These are phyloP conservation scores for Chloroceryle aenea DNA, from an alignment of 2,113 vertebrate genomes.

Conservation along the genomic window DNA sequence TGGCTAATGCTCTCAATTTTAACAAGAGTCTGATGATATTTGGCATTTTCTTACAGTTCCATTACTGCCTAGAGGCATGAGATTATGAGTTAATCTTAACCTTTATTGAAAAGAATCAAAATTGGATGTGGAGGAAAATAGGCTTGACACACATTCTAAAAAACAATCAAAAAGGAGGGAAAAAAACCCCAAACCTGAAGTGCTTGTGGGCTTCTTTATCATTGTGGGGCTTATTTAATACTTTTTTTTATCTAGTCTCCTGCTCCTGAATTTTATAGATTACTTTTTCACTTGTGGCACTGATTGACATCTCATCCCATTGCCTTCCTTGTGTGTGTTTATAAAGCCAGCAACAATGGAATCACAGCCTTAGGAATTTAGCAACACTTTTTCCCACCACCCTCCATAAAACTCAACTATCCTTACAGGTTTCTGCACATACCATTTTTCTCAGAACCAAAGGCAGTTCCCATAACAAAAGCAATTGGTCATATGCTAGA, in stretches of 20 bases:
- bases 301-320: background rate
- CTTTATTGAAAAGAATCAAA: background rate
- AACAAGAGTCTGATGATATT: background rate
- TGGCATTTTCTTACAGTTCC: background rate
- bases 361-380: background rate
- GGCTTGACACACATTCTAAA: background rate
- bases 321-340: rapidly evolving
- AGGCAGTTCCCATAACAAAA: background rate
- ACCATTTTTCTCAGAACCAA: background rate
- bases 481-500: background rate
- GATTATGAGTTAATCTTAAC: background rate
- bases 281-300: background rate
- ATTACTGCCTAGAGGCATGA: background rate
- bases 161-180: background rate
- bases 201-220: background rate
- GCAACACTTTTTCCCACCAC: rapidly evolving
- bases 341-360: background rate
- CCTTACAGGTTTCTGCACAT: background rate
- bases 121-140: background rate
- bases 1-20: background rate
- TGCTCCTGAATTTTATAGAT: background rate
- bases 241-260: background rate
- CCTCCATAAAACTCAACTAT: background rate
- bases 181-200: background rate
- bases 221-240: background rate